These are phyloP conservation scores for Archocentrus centrarchus DNA, from an alignment of 2,113 vertebrate genomes.

Conservation along the genomic window DNA sequence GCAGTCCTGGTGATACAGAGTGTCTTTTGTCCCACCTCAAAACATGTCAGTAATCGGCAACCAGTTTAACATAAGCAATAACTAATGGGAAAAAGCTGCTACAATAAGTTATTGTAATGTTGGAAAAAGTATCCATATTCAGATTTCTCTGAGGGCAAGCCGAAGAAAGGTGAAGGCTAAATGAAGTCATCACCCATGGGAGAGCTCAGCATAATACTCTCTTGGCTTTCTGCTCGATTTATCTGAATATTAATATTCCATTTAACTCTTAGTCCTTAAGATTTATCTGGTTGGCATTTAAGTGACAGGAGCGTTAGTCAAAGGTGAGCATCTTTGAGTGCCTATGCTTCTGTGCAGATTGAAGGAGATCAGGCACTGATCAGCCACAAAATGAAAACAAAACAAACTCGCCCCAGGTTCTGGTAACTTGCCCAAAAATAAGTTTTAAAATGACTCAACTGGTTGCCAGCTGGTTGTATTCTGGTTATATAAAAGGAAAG, in stretches of 20 bases:
- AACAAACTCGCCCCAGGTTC: not conserved
- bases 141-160: not conserved
- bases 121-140: not conserved
- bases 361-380: not conserved
- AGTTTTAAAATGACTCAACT: not conserved
- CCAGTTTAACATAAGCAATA: not conserved
- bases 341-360: not conserved
- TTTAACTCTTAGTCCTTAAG: slow-evolving; percentile 59
- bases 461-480: too few relatives aligned
- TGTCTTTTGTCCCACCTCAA: not conserved
- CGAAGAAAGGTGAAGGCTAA: slow-evolving; percentile 34
- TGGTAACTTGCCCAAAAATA: not conserved
- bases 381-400: not conserved
- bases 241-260: slow-evolving; percentile 65
- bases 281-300: slow-evolving; percentile 71
- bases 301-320: slow-evolving; percentile 43
- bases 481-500: not conserved
- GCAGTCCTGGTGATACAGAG: not conserved
- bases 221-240: slow-evolving; percentile 64
- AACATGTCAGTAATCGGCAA: not conserved
- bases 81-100: not conserved
- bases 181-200: slow-evolving; percentile 46
- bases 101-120: not conserved
- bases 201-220: slow-evolving; percentile 55
- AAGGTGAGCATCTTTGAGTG: slow-evolving; percentile 37